These are phyloP conservation scores for Podarcis muralis DNA, from an alignment of 2,113 vertebrate species.

Conservation along the genomic window DNA sequence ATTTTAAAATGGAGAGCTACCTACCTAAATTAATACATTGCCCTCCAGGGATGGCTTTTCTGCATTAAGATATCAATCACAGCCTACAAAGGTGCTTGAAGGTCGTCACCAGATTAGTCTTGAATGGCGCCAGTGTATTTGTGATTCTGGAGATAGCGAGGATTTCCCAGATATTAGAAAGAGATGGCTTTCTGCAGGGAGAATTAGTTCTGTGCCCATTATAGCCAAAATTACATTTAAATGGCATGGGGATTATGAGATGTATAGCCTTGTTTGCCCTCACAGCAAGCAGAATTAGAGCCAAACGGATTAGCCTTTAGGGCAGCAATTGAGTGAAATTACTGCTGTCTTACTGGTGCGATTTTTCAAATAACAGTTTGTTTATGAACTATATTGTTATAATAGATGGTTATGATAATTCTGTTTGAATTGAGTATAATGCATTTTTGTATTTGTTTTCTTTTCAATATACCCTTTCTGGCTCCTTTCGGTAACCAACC, in stretches of 20 bases:
- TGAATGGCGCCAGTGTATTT: background rate
- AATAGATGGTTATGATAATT: background rate
- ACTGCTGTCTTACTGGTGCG: background rate
- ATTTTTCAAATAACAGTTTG: background rate
- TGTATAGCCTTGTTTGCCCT: background rate
- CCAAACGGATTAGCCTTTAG: constrained; percentile 1
- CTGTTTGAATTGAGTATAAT: background rate
- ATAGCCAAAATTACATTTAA: constrained; percentile 13
- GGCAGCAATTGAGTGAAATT: background rate
- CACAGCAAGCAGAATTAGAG: background rate
- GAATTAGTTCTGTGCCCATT: background rate
- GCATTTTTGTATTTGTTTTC: background rate
- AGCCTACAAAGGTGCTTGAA: background rate
- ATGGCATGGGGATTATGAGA: background rate
- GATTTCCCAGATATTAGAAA: background rate
- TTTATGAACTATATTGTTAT: background rate
- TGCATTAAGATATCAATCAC: constrained; percentile 1
- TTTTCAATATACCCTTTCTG: background rate
- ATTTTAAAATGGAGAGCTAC: background rate
- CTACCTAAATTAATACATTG: background rate
- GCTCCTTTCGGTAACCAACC: background rate
- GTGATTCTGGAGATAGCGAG: background rate
- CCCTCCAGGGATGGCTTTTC: background rate
- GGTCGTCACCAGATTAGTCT: background rate
- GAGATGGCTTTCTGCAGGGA: background rate